Conservation (phyloP, 2,113 vertebrate genomes). For the Dissostichus mawsoni region DNA sequence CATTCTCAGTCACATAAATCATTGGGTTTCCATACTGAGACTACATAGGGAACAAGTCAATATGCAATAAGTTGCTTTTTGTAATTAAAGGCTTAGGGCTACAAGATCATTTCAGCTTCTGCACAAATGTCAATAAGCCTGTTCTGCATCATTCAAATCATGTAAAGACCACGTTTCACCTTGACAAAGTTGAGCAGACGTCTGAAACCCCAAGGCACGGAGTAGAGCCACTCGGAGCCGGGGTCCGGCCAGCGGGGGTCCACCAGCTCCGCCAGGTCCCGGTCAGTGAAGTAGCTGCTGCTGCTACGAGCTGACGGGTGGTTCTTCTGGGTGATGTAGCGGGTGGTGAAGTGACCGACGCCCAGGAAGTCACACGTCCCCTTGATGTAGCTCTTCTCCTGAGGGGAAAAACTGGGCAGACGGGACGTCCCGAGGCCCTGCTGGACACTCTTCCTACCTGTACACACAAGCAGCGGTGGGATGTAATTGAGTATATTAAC, state of each 20-base stretch:
- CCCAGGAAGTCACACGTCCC: slow-evolving; percentile 94
- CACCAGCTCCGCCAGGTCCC: slow-evolving; percentile 89
- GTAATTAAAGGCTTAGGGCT: neutral
- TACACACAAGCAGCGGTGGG: neutral
- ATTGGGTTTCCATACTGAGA: slow-evolving; percentile 92
- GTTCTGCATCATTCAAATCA: neutral
- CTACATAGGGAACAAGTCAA: slow-evolving; percentile 76
- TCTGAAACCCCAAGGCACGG: slow-evolving; percentile 94
- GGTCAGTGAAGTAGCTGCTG: slow-evolving; percentile 89
- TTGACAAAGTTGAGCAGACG: slow-evolving; percentile 94
- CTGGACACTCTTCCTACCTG: slow-evolving; percentile 90
- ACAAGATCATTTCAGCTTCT: neutral
- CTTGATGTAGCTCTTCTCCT: slow-evolving; percentile 93
- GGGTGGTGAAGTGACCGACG: slow-evolving; percentile 92
- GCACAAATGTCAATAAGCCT: neutral
- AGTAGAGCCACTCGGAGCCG: slow-evolving; percentile 90
- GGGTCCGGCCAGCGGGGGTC: slow-evolving; percentile 92
- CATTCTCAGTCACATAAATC: slow-evolving; percentile 94
- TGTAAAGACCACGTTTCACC: slow-evolving; percentile 76
- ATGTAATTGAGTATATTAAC: too few species aligned
- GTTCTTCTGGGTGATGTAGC: slow-evolving; percentile 89
- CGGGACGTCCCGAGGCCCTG: slow-evolving; percentile 89
- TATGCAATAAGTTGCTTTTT: neutral
- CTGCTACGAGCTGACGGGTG: slow-evolving; percentile 77
- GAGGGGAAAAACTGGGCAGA: slow-evolving; percentile 89